A percentile compares a stretch with the other conserved stretches of the same genome.
Conservation (phyloP, 1,140 invertebrate genomes). For the Megalopta genalis region DNA sequence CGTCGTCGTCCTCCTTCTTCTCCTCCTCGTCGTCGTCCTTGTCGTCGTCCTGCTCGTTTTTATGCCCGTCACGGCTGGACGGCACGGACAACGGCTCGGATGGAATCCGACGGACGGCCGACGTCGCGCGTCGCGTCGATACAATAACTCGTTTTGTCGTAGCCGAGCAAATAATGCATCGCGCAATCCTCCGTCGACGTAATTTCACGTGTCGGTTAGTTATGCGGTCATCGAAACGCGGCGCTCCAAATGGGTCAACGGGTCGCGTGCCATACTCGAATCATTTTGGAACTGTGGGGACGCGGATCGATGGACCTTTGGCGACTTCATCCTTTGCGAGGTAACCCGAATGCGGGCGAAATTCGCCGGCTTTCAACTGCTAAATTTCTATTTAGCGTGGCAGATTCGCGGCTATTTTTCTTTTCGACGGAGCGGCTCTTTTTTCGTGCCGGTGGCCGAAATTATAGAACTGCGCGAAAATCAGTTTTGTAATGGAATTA, state of each 20-base stretch:
- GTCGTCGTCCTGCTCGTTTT: not conserved
- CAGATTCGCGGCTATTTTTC: too few relatives aligned
- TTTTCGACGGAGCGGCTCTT: too few relatives aligned
- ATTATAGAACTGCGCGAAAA: too few relatives aligned
- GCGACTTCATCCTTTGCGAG: not conserved
- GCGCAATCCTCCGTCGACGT: not conserved
- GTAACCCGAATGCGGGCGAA: not conserved
- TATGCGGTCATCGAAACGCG: not conserved
- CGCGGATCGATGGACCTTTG: not conserved
- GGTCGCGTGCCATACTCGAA: not conserved
- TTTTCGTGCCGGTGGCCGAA: too few relatives aligned
- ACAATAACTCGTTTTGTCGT: not conserved
- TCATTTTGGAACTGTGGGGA: not conserved
- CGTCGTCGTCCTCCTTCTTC: slow-evolving; percentile 9
- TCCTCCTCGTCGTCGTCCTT: not conserved
- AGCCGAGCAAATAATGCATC: not conserved
- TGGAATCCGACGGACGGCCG: too few relatives aligned
- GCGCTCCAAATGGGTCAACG: not conserved
- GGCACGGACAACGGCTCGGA: not conserved
- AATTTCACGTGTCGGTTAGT: not conserved
- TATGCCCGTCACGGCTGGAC: not conserved
- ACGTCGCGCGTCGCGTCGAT: too few relatives aligned
- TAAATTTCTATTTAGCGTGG: too few relatives aligned
- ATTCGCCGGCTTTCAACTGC: not conserved
- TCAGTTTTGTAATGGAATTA: too few relatives aligned